Conservation (phyloP, 2,113 vertebrate species). For the Nymphicus hollandicus region DNA sequence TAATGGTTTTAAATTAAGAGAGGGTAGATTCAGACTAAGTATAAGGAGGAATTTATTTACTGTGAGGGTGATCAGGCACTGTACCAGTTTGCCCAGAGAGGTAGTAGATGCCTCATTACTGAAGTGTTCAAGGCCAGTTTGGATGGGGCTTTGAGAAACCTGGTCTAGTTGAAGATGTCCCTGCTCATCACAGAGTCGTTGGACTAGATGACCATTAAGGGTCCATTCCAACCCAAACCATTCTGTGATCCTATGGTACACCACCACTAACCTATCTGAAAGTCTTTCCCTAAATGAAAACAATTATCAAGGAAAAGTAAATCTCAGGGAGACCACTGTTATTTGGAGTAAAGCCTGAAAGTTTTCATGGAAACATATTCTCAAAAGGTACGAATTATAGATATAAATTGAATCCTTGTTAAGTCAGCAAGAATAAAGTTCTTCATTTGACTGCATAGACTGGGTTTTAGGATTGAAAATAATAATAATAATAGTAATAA, state of each 20-base stretch:
- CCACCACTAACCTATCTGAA: neutral
- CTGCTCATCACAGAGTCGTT: neutral
- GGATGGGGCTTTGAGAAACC: neutral
- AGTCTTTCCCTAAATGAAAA: neutral
- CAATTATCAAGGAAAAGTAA: neutral
- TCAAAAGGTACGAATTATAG: neutral
- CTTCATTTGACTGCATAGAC: neutral
- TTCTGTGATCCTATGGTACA: neutral
- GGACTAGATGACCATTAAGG: neutral
- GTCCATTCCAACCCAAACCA: neutral
- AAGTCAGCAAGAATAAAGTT: neutral
- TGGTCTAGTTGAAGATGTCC: neutral
- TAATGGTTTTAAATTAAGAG: neutral
- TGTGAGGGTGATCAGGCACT: no score
- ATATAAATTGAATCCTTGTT: neutral
- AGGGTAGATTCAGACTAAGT: neutral
- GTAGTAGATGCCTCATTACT: neutral
- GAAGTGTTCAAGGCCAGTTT: neutral
- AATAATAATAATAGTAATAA: neutral
- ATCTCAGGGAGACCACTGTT: neutral
- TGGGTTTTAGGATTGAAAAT: neutral
- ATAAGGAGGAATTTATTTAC: neutral
- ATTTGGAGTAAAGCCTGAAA: neutral
- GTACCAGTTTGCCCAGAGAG: neutral
- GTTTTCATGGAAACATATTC: neutral